Evolutionary conservation across 2,113 vertebrate genomes (phyloP), one percentile per base, ranked within the genome.

Genomic region (Apteryx mantelli): DNA sequence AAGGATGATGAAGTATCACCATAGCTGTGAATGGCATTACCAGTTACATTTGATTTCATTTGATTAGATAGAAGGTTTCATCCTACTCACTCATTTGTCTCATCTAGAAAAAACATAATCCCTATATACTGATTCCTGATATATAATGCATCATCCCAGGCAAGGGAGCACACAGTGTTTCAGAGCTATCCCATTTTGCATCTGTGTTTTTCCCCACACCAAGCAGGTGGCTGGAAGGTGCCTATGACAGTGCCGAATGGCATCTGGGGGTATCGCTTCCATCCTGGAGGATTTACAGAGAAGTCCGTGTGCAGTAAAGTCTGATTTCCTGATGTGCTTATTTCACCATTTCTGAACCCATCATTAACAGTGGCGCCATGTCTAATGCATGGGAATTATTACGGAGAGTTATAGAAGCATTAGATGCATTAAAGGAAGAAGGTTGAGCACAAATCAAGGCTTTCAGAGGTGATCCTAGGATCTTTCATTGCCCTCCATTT

Each of bases 41-140:
- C 69, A 91, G 83, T 69, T 82, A 85, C 70, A 95, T 92, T 92
- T 79, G 50, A 69, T 92, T 93, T 40, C 66, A 48, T 87, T 92
- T 82, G 48, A 82, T 68, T 55, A 92, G 86, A 64, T 42, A 38
- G 65, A n/a, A 84, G 53, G 60, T 68, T 96, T 91, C 66, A 79
- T 89, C 66, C 84, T 93, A 82, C 70, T 93, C 69, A 61, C n/a
- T 90, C 61, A n/a, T 89, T 92, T 86, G 66, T 69, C 53, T 94
- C 78, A 86, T 95, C 50, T 93, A 7, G 9, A 81, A 89, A 58
- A 91, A 87, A 53, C 32, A 76, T 16, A 86, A 80, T 80, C 17
- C 24, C 46, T 9, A 69, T 61, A 55, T 26, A 69, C 70, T 80
- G 81, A 79, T 44, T 82, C 14, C 40, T 85, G 53, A 40, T 48